These are phyloP conservation scores for Apostichopus californicus DNA, from an alignment of 35 echinoderm and acorn worm genomes.

Conservation along the genomic window DNA sequence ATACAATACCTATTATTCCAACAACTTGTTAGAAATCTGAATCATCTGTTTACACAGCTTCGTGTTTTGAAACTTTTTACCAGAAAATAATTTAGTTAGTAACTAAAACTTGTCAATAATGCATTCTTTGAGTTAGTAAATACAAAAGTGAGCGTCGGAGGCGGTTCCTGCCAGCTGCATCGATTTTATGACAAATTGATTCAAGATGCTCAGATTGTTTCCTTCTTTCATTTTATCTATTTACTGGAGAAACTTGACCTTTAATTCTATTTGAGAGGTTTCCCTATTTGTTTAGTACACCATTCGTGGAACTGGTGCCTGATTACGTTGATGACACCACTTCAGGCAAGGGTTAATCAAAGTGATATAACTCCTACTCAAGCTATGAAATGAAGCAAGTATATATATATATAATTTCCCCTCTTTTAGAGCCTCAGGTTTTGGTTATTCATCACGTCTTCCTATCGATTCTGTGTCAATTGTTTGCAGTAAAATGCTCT, in stretches of 20 bases:
- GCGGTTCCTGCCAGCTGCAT: background rate
- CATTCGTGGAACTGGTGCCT: background rate
- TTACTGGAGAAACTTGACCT: background rate
- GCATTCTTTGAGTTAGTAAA: background rate
- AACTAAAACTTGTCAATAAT: background rate
- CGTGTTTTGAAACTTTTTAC: background rate
- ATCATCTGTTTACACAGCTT: background rate
- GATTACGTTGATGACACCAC: background rate
- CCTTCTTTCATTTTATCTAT: background rate
- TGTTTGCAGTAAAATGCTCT: background rate
- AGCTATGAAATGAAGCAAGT: background rate
- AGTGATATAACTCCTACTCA: background rate
- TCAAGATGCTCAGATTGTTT: background rate
- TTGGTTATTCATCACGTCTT: background rate
- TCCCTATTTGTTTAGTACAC: background rate
- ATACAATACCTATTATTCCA: too few species aligned
- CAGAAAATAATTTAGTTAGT: background rate
- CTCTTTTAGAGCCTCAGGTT: background rate
- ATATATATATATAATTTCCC: background rate
- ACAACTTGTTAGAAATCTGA: too few species aligned
- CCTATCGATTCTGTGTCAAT: background rate
- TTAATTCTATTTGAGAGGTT: background rate
- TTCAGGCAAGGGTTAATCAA: background rate
- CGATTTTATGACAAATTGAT: background rate
- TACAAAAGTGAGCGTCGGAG: too few species aligned